These are phyloP conservation scores for Aporophyla lueneburgensis DNA, from an alignment of 2,888 invertebrate species.

Conservation along the genomic window DNA sequence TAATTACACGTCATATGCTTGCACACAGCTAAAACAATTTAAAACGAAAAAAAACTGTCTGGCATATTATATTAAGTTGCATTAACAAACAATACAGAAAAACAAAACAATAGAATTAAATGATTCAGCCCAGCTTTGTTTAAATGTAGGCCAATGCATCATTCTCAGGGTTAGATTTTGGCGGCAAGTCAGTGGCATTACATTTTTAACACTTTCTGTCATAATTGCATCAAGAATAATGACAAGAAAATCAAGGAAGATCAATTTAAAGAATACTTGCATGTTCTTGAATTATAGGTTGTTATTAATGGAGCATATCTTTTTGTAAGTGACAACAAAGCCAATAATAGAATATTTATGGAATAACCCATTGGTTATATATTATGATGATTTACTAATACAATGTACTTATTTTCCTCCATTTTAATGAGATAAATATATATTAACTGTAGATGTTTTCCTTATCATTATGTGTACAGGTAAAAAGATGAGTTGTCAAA, in stretches of 20 bases:
- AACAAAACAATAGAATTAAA: conserved; percentile 52
- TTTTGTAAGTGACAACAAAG: neutral
- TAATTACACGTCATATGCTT: conserved; percentile 32
- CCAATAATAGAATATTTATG: neutral
- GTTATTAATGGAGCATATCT: neutral
- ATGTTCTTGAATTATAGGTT: neutral
- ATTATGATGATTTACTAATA: conserved; percentile 1
- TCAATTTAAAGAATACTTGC: neutral
- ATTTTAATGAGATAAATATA: conserved; percentile 3
- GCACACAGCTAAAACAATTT: conserved; percentile 21
- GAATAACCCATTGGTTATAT: neutral
- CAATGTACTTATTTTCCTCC: conserved; percentile 9
- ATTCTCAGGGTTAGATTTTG: conserved; percentile 44
- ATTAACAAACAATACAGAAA: conserved; percentile 39
- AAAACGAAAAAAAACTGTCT: conserved; percentile 26
- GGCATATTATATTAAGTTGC: conserved; percentile 39
- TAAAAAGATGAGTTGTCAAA: conserved; percentile 18
- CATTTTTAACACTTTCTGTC: neutral
- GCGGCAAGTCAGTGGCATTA: neutral
- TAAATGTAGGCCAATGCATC: conserved; percentile 54
- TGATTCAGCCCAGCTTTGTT: conserved; percentile 53
- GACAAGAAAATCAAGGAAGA: neutral
- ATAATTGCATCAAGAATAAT: neutral
- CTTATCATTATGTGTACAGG: conserved; percentile 13
- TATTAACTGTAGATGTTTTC: conserved; percentile 27